Evolutionary conservation across 2,888 invertebrate species (phyloP), one percentile per base, ranked within the genome.

Genomic region (Ormyrus labotus): DNA sequence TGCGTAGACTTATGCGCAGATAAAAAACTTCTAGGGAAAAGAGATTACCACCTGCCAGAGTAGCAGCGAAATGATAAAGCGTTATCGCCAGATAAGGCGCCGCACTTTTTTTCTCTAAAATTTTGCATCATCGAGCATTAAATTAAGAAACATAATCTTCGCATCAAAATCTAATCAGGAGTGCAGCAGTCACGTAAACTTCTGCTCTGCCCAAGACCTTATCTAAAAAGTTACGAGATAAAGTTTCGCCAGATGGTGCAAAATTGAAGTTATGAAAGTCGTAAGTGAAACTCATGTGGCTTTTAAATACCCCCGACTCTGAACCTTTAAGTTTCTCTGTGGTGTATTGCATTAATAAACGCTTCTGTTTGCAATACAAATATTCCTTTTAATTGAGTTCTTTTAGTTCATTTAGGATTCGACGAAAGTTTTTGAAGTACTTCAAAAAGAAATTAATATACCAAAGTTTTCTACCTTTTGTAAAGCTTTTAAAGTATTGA

Each of bases 221-320:
- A 73, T 68, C 73, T 73, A 69, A 79, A 79, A 79, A 73, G 73
- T 79, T 79, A 45, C 73, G 61, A 79, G 69, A 73, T 69, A 69
- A 79, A 79, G 73, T 79, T 79, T 73, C 61, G 19, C 61, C 79
- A 79, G 79, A 79, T 79, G 79, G 73, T 79, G 73, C 73, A 73
- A 60, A 73, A 79, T 79, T 73, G 63, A 79, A 79, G 73, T 79
- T 79, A 45, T 63, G 47, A 79, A 73, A 74, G 73, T 79, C 68
- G 79, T 63, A 61, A 79, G 73, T 79, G 73, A 79, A 79, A 73
- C 79, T 57, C 63, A 34, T 34, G 57, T 8, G 58, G 57, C 73
- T 13, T 73, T 73, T 65, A 71, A 79, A 79, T 79, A 73, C 73
- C n/a, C 1, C 45, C 55, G 9, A 47, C 50, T 57, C 8, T 10